A percentile compares a stretch with the other conserved stretches of the same genome.
Evolutionary conservation across 2,797 vertebrate genomes (phyloP).

Genomic region (Chiroxiphia lanceolata): DNA sequence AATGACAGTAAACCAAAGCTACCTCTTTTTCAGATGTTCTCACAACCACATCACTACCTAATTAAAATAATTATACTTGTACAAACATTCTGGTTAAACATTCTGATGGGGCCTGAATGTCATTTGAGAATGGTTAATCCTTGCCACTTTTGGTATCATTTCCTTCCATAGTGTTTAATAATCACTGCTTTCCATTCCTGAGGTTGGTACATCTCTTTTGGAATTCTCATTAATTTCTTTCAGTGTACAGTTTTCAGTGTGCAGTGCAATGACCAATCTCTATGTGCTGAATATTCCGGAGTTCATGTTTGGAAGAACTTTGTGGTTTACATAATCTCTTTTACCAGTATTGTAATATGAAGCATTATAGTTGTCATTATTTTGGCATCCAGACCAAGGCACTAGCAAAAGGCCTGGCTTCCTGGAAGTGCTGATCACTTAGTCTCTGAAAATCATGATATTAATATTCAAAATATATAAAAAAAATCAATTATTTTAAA

Average conservation of each 20-base stretch:
- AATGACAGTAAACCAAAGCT: not conserved
- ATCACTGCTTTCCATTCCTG: slow-evolving; percentile 41
- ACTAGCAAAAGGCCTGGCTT: not conserved
- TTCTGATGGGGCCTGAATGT: not conserved
- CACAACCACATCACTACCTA: not conserved
- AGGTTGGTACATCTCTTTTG: not conserved
- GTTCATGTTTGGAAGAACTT: not conserved
- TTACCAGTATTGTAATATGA: not conserved
- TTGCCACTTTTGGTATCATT: slow-evolving; percentile 41
- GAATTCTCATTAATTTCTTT: not conserved
- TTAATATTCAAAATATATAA: not conserved
- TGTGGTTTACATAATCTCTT: not conserved
- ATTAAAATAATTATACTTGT: not conserved
- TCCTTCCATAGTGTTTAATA: not conserved
- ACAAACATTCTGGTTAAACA: not conserved
- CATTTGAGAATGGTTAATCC: not conserved
- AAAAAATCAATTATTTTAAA: not conserved
- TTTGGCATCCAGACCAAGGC: not conserved
- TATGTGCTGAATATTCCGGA: not conserved
- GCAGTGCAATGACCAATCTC: not conserved
- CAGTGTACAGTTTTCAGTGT: not conserved
- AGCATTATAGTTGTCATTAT: not conserved
- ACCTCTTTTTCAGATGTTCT: not conserved
- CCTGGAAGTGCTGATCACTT: not conserved
- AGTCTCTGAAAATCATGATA: not conserved